Percentiles rank a stretch among this genome's conserved stretches.
Conservation (phyloP, 2,888 invertebrate genomes). For the Buathra laborator region DNA sequence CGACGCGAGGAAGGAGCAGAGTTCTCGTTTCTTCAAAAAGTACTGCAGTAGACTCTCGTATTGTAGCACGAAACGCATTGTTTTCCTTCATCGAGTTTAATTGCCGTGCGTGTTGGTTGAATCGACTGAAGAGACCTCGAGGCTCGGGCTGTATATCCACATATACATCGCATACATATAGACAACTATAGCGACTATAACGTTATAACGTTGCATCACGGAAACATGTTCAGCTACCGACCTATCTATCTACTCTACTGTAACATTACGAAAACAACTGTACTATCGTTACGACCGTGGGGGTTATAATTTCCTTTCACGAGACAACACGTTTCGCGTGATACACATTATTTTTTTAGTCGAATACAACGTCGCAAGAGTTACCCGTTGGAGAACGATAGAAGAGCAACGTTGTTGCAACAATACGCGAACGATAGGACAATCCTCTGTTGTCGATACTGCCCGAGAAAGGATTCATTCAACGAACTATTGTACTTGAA, state of each 20-base stretch:
- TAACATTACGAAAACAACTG: not conserved
- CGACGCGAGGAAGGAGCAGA: not conserved
- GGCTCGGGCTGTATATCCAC: not conserved
- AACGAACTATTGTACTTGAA: conserved; percentile 9
- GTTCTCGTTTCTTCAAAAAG: not conserved
- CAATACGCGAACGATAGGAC: not conserved
- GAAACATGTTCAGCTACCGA: conserved; percentile 12
- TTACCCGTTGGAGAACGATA: conserved; percentile 36
- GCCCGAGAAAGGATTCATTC: conserved; percentile 19
- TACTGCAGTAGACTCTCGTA: conserved; percentile 9
- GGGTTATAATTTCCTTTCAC: not conserved
- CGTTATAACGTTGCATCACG: conserved; percentile 16
- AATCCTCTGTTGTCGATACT: not conserved
- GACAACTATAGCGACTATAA: not conserved
- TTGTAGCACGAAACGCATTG: conserved; percentile 12
- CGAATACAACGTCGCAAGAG: conserved; percentile 27
- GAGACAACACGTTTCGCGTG: not conserved
- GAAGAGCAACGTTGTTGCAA: not conserved
- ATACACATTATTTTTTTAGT: conserved; percentile 12
- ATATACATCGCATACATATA: not conserved
- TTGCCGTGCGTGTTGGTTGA: conserved; percentile 33
- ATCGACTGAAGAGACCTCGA: conserved; percentile 19
- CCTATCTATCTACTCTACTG: conserved; percentile 20
- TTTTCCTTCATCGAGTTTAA: conserved; percentile 28
- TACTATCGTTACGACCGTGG: not conserved